Evolutionary conservation across 2,797 vertebrate genomes (phyloP).

Genomic region (Parauchenoglanis punctatus): DNA sequence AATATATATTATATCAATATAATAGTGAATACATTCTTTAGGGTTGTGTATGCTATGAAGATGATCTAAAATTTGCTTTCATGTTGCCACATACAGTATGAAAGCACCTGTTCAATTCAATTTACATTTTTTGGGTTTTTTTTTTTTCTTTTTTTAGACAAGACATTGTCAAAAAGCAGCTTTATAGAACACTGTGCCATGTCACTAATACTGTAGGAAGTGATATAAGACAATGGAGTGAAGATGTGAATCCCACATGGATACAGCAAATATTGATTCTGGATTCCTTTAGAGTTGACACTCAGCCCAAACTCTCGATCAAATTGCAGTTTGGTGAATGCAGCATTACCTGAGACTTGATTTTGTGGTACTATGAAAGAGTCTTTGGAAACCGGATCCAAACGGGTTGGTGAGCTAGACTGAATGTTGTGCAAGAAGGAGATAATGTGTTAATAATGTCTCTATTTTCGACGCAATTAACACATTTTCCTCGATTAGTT

Average conservation of each 20-base stretch:
- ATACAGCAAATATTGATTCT: conserved; percentile 17
- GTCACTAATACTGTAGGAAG: background rate
- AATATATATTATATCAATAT: background rate
- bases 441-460: background rate
- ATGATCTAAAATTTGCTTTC: background rate
- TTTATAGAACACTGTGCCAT: background rate
- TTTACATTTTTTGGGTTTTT: background rate
- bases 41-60: background rate
- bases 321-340: background rate
- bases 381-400: conserved; percentile 7
- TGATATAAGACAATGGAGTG: conserved; percentile 4
- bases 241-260: conserved; percentile 12
- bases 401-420: conserved; percentile 2
- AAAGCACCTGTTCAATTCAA: background rate
- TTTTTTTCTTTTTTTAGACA: background rate
- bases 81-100: background rate
- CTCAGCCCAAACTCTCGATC: background rate
- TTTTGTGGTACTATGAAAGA: background rate
- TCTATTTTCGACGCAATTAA: background rate
- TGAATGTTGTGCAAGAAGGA: background rate
- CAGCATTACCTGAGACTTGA: background rate
- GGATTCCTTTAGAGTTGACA: background rate
- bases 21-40: background rate
- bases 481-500: background rate
- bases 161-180: background rate